A percentile compares a stretch with the other conserved stretches of the same genome.
phyloP scores from a whole-genome alignment of 1,140 invertebrate species.

The Holcopasites calliopsidis region DNA sequence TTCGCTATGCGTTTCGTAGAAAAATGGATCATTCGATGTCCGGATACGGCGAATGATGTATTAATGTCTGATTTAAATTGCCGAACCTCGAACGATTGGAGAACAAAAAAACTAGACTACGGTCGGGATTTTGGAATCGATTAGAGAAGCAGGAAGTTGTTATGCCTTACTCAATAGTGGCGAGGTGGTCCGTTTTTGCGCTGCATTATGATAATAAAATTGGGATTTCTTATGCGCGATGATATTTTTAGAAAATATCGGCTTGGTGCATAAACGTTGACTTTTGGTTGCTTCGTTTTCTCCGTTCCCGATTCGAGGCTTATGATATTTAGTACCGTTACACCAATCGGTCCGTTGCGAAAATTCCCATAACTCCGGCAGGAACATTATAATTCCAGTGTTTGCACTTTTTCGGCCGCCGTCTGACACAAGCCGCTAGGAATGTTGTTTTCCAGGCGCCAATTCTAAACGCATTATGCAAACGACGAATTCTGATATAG shows the following conservation, averaged over 20 bases:
- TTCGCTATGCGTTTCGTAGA: neutral
- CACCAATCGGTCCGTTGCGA: neutral
- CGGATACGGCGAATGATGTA: neutral
- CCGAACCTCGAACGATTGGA: neutral
- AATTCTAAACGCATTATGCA: neutral
- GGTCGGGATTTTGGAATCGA: no score
- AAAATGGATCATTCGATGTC: neutral
- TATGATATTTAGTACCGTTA: conserved; percentile 30
- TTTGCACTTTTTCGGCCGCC: conserved; percentile 15
- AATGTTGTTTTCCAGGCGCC: conserved; percentile 24
- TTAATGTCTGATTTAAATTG: neutral
- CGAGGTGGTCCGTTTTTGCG: no score
- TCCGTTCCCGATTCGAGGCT: conserved; percentile 41
- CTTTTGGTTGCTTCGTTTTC: no score
- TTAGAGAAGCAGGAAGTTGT: no score
- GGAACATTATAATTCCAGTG: neutral
- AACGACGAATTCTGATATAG: conserved; percentile 2
- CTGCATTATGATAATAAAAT: no score
- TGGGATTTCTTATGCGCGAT: no score
- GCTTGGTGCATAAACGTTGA: no score
- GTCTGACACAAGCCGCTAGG: conserved; percentile 12
- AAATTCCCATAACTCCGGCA: neutral
- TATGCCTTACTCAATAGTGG: no score
- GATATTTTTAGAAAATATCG: no score
- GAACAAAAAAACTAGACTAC: neutral